phyloP scores from a whole-genome alignment of 2,797 vertebrate genomes.

The Gadopsis bispinosus region DNA sequence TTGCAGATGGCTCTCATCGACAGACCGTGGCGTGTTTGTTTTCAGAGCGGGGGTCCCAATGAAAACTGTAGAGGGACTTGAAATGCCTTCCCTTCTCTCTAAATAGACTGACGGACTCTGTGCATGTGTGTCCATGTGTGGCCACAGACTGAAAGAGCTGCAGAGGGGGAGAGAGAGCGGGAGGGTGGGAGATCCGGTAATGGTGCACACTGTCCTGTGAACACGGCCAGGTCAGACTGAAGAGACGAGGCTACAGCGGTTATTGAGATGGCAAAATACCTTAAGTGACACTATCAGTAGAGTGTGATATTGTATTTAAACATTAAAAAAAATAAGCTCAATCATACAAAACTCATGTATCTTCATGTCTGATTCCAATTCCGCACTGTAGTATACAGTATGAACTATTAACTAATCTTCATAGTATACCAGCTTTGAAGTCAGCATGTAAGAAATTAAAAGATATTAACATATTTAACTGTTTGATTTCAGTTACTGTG shows the following conservation, averaged over 20 bases:
- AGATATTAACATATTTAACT: background rate
- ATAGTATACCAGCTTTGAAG: background rate
- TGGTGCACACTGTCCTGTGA: slow-evolving; percentile 62
- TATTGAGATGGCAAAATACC: slow-evolving; percentile 31
- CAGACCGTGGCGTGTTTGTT: slow-evolving; percentile 69
- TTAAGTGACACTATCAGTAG: background rate
- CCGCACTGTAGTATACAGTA: background rate
- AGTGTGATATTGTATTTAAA: background rate
- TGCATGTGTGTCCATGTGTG: slow-evolving; percentile 38
- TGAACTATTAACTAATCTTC: background rate
- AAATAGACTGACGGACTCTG: slow-evolving; percentile 54
- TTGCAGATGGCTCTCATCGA: slow-evolving; percentile 54
- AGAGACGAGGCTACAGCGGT: slow-evolving; percentile 8
- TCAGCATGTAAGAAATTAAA: background rate
- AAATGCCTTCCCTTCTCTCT: slow-evolving; percentile 61
- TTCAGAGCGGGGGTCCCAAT: slow-evolving; percentile 55
- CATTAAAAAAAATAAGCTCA: background rate
- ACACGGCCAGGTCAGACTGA: slow-evolving; percentile 52
- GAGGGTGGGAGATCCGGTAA: slow-evolving; percentile 29
- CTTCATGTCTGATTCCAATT: background rate
- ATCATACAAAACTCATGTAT: background rate
- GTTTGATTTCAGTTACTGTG: background rate
- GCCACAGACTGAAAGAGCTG: slow-evolving; percentile 23
- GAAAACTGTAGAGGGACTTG: slow-evolving; percentile 57
- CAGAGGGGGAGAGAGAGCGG: background rate